Evolutionary conservation across 2,113 vertebrate genomes (phyloP).

Genomic region (Clarias magur): DNA sequence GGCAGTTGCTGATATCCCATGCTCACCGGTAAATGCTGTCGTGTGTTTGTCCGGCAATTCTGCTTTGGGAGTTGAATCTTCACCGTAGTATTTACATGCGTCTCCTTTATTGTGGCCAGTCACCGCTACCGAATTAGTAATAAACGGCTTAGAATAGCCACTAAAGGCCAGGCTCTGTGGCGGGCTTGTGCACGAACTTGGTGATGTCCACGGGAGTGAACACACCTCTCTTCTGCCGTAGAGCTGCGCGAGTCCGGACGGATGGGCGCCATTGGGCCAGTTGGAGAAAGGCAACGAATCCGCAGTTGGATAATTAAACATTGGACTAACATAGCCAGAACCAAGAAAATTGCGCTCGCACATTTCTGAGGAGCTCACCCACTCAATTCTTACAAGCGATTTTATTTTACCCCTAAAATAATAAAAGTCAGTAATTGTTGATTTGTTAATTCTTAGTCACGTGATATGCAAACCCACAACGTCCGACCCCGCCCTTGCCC

Average conservation of each 20-base stretch:
- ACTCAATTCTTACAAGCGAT: slow-evolving; percentile 78
- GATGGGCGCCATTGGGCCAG: slow-evolving; percentile 86
- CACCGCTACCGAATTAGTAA: slow-evolving; percentile 78
- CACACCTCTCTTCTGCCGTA: slow-evolving; percentile 83
- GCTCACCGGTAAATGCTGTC: slow-evolving; percentile 72
- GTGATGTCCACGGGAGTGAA: slow-evolving; percentile 86
- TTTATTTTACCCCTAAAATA: slow-evolving; percentile 86
- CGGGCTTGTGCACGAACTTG: slow-evolving; percentile 80
- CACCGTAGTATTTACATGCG: slow-evolving; percentile 76
- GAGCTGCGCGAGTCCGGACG: slow-evolving; percentile 84
- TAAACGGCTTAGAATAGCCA: slow-evolving; percentile 81
- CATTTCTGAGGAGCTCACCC: slow-evolving; percentile 89
- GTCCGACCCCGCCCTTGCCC: slow-evolving; percentile 67
- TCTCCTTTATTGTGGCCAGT: slow-evolving; percentile 78
- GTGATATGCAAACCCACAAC: slow-evolving; percentile 74
- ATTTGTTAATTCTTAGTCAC: slow-evolving; percentile 77
- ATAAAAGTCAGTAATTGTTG: slow-evolving; percentile 78
- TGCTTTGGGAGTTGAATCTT: slow-evolving; percentile 72
- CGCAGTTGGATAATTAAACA: slow-evolving; percentile 85
- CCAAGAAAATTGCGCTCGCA: slow-evolving; percentile 93
- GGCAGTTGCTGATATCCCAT: slow-evolving; percentile 66
- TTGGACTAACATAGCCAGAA: slow-evolving; percentile 89
- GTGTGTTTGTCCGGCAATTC: slow-evolving; percentile 74
- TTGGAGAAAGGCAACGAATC: slow-evolving; percentile 92
- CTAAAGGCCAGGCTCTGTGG: slow-evolving; percentile 80